These are phyloP conservation scores for Montifringilla adamsi DNA, from an alignment of 2,113 vertebrate genomes.

Conservation along the genomic window DNA sequence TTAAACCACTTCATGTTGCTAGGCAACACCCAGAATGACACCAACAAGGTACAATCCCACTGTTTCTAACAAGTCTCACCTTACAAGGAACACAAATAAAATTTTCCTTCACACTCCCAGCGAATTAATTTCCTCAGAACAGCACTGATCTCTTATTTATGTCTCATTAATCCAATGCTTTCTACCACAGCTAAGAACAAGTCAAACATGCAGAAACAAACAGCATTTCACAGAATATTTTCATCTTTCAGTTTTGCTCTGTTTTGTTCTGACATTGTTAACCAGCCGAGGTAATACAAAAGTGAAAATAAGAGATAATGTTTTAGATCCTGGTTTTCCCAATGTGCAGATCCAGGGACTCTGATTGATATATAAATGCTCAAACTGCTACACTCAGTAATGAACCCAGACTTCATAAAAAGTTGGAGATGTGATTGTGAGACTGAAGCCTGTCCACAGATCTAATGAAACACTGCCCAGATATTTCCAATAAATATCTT, in stretches of 20 bases:
- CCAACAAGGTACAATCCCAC: not conserved
- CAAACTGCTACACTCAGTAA: not conserved
- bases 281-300: not conserved
- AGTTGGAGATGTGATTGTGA: not conserved
- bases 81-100: not conserved
- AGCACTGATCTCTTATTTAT: not conserved
- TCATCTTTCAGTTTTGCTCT: not conserved
- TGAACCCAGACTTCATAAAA: not conserved
- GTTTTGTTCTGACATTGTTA: not conserved
- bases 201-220: not conserved
- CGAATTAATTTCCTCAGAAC: not conserved
- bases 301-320: not conserved
- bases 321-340: not conserved
- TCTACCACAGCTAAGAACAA: not conserved
- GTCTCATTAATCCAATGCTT: not conserved
- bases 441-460: not conserved
- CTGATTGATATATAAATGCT: not conserved
- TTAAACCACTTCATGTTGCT: conserved; percentile 21
- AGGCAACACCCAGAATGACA: conserved; percentile 46
- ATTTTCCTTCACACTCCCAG: not conserved
- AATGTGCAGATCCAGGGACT: not conserved
- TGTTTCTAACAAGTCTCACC: not conserved
- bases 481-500: not conserved
- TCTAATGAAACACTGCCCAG: not conserved
- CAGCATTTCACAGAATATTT: not conserved